Conservation (phyloP, 2,888 invertebrate genomes). For the Luffia ferchaultella region DNA sequence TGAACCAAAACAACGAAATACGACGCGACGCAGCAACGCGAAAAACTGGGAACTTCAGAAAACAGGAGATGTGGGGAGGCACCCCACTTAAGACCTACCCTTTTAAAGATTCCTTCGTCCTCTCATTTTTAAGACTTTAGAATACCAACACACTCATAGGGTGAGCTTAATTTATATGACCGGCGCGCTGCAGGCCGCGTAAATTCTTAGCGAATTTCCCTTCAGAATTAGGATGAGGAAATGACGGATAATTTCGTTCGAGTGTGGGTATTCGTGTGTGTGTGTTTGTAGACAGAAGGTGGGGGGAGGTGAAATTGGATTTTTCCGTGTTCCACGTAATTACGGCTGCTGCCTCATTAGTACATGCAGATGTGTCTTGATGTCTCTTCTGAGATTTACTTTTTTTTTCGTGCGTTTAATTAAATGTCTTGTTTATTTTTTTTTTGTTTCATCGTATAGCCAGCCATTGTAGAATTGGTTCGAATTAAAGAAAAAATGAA, state of each 20-base stretch:
- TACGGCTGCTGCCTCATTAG: slow-evolving; percentile 20
- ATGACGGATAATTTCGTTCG: slow-evolving; percentile 8
- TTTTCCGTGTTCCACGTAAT: slow-evolving; percentile 60
- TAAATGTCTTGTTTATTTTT: neutral
- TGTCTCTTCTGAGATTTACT: neutral
- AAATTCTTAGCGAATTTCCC: slow-evolving; percentile 19
- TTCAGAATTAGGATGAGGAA: slow-evolving; percentile 22
- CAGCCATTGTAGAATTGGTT: too few species aligned
- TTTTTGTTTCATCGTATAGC: too few species aligned
- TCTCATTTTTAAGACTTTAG: slow-evolving; percentile 66
- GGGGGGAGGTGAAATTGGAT: slow-evolving; percentile 37
- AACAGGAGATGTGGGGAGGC: slow-evolving; percentile 28
- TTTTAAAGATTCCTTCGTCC: slow-evolving; percentile 63
- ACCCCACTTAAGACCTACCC: slow-evolving; percentile 61
- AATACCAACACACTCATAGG: slow-evolving; percentile 53
- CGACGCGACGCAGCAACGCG: slow-evolving; percentile 46
- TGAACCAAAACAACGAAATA: slow-evolving; percentile 59
- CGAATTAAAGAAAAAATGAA: too few species aligned
- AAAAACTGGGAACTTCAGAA: too few species aligned
- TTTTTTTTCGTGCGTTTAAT: neutral
- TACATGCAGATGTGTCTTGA: neutral
- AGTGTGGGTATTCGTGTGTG: slow-evolving; percentile 4
- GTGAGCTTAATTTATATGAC: slow-evolving; percentile 42
- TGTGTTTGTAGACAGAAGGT: slow-evolving; percentile 5
- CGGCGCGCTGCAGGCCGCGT: slow-evolving; percentile 21